Evolutionary conservation across 2,113 vertebrate genomes (phyloP).

Genomic region (Echinops telfairi): DNA sequence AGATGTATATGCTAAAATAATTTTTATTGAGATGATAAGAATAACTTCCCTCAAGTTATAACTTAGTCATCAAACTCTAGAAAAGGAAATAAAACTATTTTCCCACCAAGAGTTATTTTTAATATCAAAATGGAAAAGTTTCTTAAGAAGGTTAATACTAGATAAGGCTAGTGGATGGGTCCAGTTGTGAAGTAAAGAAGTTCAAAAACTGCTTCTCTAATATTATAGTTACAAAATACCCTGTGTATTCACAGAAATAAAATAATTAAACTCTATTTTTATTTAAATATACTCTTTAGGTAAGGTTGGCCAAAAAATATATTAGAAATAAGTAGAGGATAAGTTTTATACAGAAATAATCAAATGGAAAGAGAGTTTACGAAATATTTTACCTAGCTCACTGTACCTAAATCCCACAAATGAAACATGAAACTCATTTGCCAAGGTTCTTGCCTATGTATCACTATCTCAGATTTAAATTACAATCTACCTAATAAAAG

Average conservation of each 20-base stretch:
- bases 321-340: neutral
- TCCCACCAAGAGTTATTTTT: neutral
- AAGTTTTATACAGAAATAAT: slow-evolving; percentile 12
- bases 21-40: neutral
- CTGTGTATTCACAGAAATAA: neutral
- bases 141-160: neutral
- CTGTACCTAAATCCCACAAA: neutral
- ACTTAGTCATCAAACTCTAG: neutral
- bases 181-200: neutral
- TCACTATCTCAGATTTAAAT: slow-evolving; percentile 51
- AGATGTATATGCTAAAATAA: neutral
- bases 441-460: slow-evolving; percentile 40
- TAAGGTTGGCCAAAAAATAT: neutral
- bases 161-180: neutral
- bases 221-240: slow-evolving; percentile 22
- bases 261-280: neutral
- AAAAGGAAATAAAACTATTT: neutral
- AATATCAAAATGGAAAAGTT: slow-evolving; percentile 1
- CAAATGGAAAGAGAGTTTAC: neutral
- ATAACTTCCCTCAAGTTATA: neutral
- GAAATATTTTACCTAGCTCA: slow-evolving; percentile 36
- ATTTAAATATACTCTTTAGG: neutral
- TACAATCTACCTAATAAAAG: slow-evolving; percentile 24
- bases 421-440: slow-evolving; percentile 44
- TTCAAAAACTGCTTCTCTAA: neutral